Evolutionary conservation across 1,140 invertebrate genomes (phyloP).

Genomic region (Mesaphorura yosii): DNA sequence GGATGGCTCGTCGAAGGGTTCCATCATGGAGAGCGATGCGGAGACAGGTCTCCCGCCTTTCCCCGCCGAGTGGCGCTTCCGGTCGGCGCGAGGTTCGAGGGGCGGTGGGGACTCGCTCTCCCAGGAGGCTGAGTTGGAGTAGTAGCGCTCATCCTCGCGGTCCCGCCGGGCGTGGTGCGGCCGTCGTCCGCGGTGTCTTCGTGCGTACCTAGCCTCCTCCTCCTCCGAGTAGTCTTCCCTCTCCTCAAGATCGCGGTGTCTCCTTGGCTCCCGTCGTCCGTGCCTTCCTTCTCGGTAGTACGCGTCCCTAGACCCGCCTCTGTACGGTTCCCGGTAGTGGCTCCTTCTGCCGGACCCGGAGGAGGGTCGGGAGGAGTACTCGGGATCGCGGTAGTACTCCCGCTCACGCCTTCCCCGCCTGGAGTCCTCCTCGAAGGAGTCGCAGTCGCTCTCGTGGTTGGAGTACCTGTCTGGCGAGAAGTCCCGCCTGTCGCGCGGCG

Average conservation of each 20-base stretch:
- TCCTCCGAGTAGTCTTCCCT: conserved; percentile 17
- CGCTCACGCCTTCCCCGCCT: conserved; percentile 10
- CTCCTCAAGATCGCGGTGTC: neutral
- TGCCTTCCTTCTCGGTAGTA: conserved; percentile 1
- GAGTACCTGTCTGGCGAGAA: conserved; percentile 24
- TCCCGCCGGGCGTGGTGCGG: neutral
- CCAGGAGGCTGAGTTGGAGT: conserved; percentile 26
- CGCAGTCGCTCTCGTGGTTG: conserved; percentile 29
- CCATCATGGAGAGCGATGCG: too few relatives aligned
- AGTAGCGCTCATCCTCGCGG: neutral
- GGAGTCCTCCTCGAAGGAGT: conserved; percentile 22
- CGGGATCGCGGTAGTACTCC: conserved; percentile 11
- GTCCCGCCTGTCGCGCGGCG: neutral
- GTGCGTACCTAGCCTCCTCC: neutral
- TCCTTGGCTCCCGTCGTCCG: neutral
- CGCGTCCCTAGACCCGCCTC: neutral
- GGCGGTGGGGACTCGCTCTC: conserved; percentile 23
- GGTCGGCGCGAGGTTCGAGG: neutral
- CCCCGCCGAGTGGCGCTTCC: neutral
- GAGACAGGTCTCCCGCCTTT: too few relatives aligned
- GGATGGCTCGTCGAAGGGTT: too few relatives aligned
- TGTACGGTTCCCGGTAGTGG: neutral
- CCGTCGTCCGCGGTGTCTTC: conserved; percentile 8
- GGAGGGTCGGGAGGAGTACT: neutral
- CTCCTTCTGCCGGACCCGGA: neutral